These are phyloP conservation scores for Heterochromis multidens DNA, from an alignment of 2,113 vertebrate species.

Conservation along the genomic window DNA sequence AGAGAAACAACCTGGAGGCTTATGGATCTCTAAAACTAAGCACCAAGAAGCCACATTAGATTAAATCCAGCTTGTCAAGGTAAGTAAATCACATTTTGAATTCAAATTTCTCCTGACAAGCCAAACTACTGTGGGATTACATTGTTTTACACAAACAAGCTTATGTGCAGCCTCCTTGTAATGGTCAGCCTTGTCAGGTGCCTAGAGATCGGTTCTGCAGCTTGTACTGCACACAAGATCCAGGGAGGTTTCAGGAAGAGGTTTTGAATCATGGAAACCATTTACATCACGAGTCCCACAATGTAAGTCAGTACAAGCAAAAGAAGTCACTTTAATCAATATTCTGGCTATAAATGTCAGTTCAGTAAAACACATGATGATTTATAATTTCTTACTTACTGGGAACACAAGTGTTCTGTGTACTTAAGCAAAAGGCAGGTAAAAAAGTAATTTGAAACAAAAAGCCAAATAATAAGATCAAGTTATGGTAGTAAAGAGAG, in stretches of 20 bases:
- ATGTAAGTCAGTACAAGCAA: neutral
- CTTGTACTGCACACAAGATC: neutral
- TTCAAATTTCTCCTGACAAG: neutral
- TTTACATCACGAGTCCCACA: neutral
- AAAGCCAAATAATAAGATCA: neutral
- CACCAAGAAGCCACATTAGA: neutral
- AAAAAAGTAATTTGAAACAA: neutral
- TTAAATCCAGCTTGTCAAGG: neutral
- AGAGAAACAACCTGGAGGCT: neutral
- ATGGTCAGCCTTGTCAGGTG: neutral
- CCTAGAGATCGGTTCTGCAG: neutral
- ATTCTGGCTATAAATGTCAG: neutral
- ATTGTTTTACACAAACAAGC: neutral
- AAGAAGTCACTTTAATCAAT: neutral
- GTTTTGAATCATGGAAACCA: neutral
- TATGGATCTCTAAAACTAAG: neutral
- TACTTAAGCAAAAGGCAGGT: neutral
- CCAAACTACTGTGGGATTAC: neutral
- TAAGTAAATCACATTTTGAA: neutral
- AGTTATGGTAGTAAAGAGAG: neutral
- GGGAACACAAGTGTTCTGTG: neutral
- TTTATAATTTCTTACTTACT: neutral
- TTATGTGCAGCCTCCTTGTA: neutral
- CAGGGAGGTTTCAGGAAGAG: neutral
- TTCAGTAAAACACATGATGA: neutral